Evolutionary conservation across 1,140 invertebrate genomes (phyloP), one percentile per base, ranked within the genome.

Genomic region (Ridgeia piscesae): DNA sequence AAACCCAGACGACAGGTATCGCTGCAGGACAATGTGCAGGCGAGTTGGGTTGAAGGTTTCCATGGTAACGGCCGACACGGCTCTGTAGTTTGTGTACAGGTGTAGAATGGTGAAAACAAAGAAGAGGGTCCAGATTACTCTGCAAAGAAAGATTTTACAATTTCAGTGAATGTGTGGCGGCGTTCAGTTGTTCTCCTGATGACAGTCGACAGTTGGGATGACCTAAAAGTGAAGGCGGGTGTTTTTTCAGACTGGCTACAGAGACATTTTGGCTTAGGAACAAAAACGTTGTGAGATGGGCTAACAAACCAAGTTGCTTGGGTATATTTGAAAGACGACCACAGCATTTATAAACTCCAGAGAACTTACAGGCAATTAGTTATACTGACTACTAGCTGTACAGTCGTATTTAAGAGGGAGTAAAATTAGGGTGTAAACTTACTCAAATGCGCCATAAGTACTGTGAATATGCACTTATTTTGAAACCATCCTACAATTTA

Each of bases 61-160:
- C 95, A 99, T 97, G 93, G 93, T 97, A 95, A 97, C 95, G 6
- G 97, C 96, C 93, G 97, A 97, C 0, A 99, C 98, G 14, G 98
- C 98, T 93, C 96, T 96, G 94, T 98, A 98, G 96, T 99, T 99
- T 8, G 98, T 97, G 95, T 97, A 97, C 1, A 99, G 96, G 96
- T 99, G 99, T 34, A 98, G 94, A 34, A 96, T 93, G n/a, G 98
- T 98, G 94, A 99, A 97, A 0, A 97, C 89, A 34, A 97, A 92
- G 95, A 98, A 98, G 11, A 98, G 94, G 35, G 96, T 95, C 96
- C 98, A 97, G 89, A 97, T 96, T 92, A 97, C 95, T 88, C 97
- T 97, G 94, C 93, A 96, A 96, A 94, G 93, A 93, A 91, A 34
- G 91, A 92, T 42, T 42, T 42, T 42, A 42, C 42, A 42, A 42